Conservation (phyloP, 2,797 vertebrate genomes). For the Delichon dasypus region DNA sequence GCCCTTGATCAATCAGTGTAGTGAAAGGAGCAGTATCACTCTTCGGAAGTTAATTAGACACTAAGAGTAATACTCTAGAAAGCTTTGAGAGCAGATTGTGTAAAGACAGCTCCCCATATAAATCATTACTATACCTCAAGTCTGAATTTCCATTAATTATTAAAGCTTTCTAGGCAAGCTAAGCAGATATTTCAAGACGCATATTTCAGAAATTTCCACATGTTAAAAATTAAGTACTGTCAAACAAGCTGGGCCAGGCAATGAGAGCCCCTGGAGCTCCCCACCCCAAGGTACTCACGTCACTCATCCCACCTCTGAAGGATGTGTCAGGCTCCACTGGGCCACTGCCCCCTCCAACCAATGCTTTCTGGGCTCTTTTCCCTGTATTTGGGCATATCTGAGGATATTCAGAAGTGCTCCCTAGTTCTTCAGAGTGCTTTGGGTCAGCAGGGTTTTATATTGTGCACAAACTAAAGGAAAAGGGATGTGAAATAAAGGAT, state of each 20-base stretch:
- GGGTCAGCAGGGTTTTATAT: neutral
- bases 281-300: neutral
- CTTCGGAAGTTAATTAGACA: slow-evolving; percentile 75
- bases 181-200: slow-evolving; percentile 68
- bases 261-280: neutral
- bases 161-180: slow-evolving; percentile 72
- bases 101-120: slow-evolving; percentile 60
- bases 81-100: slow-evolving; percentile 63
- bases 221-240: slow-evolving; percentile 66
- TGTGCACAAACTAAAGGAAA: neutral
- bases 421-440: neutral
- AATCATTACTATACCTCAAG: slow-evolving; percentile 68
- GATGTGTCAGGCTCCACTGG: neutral
- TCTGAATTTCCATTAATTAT: slow-evolving; percentile 77
- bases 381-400: neutral
- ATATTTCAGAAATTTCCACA: slow-evolving; percentile 68
- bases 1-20: slow-evolving; percentile 73
- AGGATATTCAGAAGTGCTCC: neutral
- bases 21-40: slow-evolving; percentile 62
- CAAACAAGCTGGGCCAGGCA: slow-evolving; percentile 16
- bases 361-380: neutral
- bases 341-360: neutral
- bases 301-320: neutral
- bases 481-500: neutral
- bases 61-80: slow-evolving; percentile 69